Conservation (phyloP, 2,888 invertebrate genomes). For the Apodemia mormo region DNA sequence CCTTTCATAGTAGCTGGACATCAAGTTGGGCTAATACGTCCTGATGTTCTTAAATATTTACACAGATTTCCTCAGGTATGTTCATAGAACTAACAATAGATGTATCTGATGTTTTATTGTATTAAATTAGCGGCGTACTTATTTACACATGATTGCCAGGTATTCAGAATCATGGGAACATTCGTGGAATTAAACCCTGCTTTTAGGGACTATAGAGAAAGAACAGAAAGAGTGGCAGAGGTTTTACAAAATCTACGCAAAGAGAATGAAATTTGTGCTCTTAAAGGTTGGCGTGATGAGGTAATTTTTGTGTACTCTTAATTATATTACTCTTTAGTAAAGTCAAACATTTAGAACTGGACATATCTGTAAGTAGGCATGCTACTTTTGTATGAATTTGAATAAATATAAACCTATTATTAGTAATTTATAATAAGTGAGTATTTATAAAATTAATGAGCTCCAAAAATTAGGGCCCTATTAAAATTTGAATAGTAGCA, state of each 20-base stretch:
- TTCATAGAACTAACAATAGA: not conserved
- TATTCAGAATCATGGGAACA: slow-evolving; percentile 86
- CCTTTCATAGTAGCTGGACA: slow-evolving; percentile 94
- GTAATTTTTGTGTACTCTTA: slow-evolving; percentile 59
- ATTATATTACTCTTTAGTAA: not conserved
- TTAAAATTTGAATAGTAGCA: no score
- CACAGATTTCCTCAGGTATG: slow-evolving; percentile 90
- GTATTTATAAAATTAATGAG: no score
- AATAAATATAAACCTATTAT: no score
- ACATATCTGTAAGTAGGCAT: not conserved
- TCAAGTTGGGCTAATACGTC: slow-evolving; percentile 93
- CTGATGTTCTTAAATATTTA: slow-evolving; percentile 91
- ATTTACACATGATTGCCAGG: slow-evolving; percentile 58
- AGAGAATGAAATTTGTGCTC: slow-evolving; percentile 89
- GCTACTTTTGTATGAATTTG: no score
- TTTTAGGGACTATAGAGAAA: slow-evolving; percentile 91
- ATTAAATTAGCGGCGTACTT: not conserved
- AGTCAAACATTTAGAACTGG: not conserved
- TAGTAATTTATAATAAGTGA: no score
- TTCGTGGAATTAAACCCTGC: slow-evolving; percentile 93
- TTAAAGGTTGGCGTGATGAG: slow-evolving; percentile 97
- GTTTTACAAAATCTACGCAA: slow-evolving; percentile 89
- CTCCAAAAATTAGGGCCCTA: no score
- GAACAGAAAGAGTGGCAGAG: slow-evolving; percentile 89
- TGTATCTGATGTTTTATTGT: slow-evolving; percentile 20